Conservation (phyloP, 2,888 invertebrate genomes). For the Coecobrya sp. region DNA sequence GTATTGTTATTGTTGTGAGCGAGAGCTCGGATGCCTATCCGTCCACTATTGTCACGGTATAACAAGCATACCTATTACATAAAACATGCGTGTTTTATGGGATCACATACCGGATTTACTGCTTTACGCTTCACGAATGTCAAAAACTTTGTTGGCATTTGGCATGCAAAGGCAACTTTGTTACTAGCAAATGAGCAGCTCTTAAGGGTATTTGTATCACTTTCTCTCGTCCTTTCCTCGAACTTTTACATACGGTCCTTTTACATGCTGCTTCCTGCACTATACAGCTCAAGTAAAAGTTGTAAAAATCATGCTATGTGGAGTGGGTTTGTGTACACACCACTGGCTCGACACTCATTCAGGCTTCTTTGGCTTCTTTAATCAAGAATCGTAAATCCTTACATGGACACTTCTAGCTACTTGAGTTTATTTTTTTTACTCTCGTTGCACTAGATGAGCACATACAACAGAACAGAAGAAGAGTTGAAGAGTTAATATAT, state of each 20-base stretch:
- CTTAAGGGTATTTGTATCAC: slow-evolving; percentile 21
- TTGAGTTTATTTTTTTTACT: background rate
- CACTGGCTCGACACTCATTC: slow-evolving; percentile 18
- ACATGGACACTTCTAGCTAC: slow-evolving; percentile 19
- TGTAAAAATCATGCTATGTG: background rate
- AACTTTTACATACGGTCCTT: background rate
- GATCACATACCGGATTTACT: slow-evolving; percentile 61
- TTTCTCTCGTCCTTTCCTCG: slow-evolving; percentile 22
- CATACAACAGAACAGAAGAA: background rate
- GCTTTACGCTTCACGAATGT: slow-evolving; percentile 55
- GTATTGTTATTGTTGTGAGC: background rate
- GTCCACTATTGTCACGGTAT: background rate
- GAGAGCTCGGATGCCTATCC: no score
- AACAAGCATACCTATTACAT: background rate
- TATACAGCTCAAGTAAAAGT: background rate
- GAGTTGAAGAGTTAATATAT: background rate
- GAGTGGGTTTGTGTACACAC: background rate
- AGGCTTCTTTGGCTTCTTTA: background rate
- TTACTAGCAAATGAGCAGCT: slow-evolving; percentile 10
- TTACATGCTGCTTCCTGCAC: background rate
- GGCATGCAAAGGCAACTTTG: slow-evolving; percentile 31
- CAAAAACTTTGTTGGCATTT: slow-evolving; percentile 56
- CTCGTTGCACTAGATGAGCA: background rate
- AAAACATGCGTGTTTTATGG: slow-evolving; percentile 50
- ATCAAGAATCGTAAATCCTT: slow-evolving; percentile 59